phyloP scores from a whole-genome alignment of 2,113 vertebrate genomes.

The Hyla sarda region DNA sequence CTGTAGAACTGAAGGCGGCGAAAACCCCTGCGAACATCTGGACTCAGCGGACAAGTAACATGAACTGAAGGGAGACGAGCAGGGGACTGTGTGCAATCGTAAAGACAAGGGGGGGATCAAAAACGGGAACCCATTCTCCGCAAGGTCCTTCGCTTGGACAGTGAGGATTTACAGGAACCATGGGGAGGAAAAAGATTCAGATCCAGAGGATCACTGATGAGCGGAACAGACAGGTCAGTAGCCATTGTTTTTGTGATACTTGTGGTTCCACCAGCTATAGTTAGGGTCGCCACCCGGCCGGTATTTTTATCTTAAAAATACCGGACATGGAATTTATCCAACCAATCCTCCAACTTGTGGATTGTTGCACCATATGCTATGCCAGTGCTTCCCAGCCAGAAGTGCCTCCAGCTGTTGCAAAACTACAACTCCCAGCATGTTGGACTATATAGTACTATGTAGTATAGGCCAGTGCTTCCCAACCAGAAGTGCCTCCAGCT shows the following conservation, averaged over 20 bases:
- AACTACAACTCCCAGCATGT: too few relatives aligned
- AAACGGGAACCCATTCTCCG: constrained; percentile 38
- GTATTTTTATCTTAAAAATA: too few relatives aligned
- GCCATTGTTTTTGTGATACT: background rate
- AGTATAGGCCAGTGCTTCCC: too few relatives aligned
- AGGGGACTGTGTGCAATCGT: constrained; percentile 38
- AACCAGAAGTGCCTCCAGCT: too few relatives aligned
- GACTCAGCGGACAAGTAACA: constrained; percentile 62
- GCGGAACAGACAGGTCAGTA: constrained; percentile 92
- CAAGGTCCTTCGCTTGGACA: constrained; percentile 25
- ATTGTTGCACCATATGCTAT: too few relatives aligned
- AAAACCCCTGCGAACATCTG: constrained; percentile 10
- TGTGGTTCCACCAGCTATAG: background rate
- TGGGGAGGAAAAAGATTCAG: constrained; percentile 99
- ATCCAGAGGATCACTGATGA: constrained; percentile 98
- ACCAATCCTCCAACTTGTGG: too few relatives aligned
- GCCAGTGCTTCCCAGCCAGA: too few relatives aligned
- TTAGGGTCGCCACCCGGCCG: too few relatives aligned
- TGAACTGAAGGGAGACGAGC: constrained; percentile 71
- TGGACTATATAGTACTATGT: too few relatives aligned
- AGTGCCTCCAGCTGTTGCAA: too few relatives aligned
- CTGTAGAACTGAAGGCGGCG: constrained; percentile 60
- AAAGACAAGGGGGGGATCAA: constrained; percentile 44
- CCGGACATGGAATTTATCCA: too few relatives aligned
- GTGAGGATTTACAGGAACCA: constrained; percentile 75